A percentile compares a stretch with the other conserved stretches of the same genome.
Conservation (phyloP, 2,113 vertebrate species). For the Amia ocellicauda region DNA sequence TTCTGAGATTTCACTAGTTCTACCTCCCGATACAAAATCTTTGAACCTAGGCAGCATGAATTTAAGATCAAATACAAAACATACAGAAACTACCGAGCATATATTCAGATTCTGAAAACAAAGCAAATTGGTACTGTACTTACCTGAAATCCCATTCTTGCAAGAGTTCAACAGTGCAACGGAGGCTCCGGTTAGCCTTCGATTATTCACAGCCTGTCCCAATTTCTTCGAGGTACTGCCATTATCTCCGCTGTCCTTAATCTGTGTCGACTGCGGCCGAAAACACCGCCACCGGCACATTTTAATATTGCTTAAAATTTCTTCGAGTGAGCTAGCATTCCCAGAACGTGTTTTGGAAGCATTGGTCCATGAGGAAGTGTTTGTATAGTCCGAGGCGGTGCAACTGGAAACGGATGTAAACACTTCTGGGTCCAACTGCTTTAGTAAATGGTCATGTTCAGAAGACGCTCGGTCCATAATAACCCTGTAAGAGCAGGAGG, state of each 20-base stretch:
- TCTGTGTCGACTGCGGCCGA: conserved; percentile 73
- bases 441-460: conserved; percentile 72
- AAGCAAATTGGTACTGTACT: no score
- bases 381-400: conserved; percentile 68
- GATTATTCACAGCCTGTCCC: conserved; percentile 70
- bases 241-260: conserved; percentile 68
- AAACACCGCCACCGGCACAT: conserved; percentile 86
- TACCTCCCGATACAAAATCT: no score
- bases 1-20: no score
- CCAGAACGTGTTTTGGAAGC: conserved; percentile 79
- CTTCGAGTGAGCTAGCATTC: conserved; percentile 79
- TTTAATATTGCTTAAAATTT: conserved; percentile 88
- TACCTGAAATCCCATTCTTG: conserved; percentile 79
- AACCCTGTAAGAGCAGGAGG: conserved; percentile 57
- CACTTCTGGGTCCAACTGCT: conserved; percentile 80
- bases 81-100: neutral
- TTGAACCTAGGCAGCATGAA: no score
- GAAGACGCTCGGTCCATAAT: conserved; percentile 84
- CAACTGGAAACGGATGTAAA: conserved; percentile 68
- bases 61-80: neutral
- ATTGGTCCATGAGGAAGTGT: conserved; percentile 74
- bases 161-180: conserved; percentile 72
- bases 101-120: no score
- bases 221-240: conserved; percentile 74
- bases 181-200: conserved; percentile 68